Evolutionary conservation across 2,113 vertebrate species (phyloP).

Genomic region (Stictonetta naevosa): DNA sequence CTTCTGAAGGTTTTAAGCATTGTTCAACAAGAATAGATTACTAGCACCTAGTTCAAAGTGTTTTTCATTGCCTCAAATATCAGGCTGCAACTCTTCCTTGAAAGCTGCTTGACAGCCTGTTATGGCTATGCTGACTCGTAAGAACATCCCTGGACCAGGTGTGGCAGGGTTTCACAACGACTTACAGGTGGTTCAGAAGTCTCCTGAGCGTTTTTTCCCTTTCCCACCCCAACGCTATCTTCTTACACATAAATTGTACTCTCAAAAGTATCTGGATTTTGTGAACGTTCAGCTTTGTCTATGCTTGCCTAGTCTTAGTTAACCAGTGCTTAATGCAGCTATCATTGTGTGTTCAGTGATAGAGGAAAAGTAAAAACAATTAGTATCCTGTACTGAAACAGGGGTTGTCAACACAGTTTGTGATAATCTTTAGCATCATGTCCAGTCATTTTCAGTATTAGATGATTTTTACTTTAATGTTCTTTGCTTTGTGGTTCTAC

Average conservation of each 20-base stretch:
- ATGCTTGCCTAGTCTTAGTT: neutral
- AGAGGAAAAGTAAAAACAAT: neutral
- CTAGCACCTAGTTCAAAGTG: neutral
- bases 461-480: neutral
- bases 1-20: neutral
- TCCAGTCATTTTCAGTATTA: neutral
- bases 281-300: neutral
- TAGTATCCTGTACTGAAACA: neutral
- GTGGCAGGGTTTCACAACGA: neutral
- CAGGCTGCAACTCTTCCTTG: neutral
- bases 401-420: neutral
- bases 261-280: neutral
- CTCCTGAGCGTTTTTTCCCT: neutral
- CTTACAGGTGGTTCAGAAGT: fast-evolving
- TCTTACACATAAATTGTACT: neutral
- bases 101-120: neutral
- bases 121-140: neutral
- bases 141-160: neutral
- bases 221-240: fast-evolving
- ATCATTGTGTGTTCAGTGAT: neutral
- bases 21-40: neutral
- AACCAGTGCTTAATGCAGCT: neutral
- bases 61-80: neutral
- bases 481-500: neutral
- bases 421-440: neutral